A percentile compares a stretch with the other conserved stretches of the same genome.
Evolutionary conservation across 2,888 invertebrate genomes (phyloP).

Genomic region (Athrips mouffetella): DNA sequence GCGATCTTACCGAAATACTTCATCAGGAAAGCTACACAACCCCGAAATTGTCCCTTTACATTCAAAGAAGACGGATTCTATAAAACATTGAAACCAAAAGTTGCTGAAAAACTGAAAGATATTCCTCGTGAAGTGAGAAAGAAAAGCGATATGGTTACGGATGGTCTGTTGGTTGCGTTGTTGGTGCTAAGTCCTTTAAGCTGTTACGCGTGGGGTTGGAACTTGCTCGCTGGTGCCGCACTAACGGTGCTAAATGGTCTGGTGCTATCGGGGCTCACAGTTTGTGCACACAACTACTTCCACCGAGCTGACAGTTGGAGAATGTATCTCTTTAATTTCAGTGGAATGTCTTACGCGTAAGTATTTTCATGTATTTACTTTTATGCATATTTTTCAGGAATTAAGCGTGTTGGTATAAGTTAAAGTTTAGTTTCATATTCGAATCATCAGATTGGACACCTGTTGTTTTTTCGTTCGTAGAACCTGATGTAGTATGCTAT

Average conservation of each 20-base stretch:
- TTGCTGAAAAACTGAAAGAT: constrained; percentile 72
- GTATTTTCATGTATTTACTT: constrained; percentile 25
- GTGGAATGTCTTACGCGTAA: constrained; percentile 81
- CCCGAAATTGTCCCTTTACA: constrained; percentile 85
- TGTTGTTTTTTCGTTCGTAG: too few relatives aligned
- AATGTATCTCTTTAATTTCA: constrained; percentile 87
- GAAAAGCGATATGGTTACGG: constrained; percentile 54
- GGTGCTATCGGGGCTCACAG: constrained; percentile 58
- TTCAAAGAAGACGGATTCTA: constrained; percentile 88
- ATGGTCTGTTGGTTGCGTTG: constrained; percentile 43
- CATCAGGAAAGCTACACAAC: constrained; percentile 78
- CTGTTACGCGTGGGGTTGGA: constrained; percentile 51
- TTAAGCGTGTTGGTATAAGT: too few relatives aligned
- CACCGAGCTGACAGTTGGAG: constrained; percentile 88
- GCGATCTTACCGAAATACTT: constrained; percentile 82
- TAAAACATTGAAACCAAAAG: constrained; percentile 82
- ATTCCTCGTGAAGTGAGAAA: constrained; percentile 57
- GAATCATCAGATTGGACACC: too few relatives aligned
- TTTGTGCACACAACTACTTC: constrained; percentile 87
- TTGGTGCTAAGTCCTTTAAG: constrained; percentile 43
- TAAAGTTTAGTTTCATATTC: too few relatives aligned
- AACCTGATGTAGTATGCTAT: too few relatives aligned
- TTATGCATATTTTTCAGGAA: too few relatives aligned
- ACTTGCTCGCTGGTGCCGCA: constrained; percentile 40
- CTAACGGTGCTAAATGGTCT: constrained; percentile 43